Base-by-base conservation (phyloP, 2,888 invertebrate species). In the Megalurothrips usitatus region DNA sequence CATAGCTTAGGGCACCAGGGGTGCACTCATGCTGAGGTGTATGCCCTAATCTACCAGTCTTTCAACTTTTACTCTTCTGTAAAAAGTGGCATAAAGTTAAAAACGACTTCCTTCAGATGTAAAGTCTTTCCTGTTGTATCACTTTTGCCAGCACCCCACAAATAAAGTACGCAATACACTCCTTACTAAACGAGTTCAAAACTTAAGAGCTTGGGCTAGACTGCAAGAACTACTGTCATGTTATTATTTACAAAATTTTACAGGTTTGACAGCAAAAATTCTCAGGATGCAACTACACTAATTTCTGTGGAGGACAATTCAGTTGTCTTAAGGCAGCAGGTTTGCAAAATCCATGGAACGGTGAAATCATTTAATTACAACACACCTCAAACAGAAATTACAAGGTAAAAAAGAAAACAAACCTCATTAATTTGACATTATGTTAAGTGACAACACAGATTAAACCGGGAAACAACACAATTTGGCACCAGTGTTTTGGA, bases 231-330 rank as follows among this genome's bases (percentile, higher is more conserved):
- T 26, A 75, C 26, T 75, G 68, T 75, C 68, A 75, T 75, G 68
- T n/a, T 75, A 75, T 23, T 75, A 75, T 75, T 1, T 75, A 75
- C 68, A 75, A 75, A 75, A 75, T 75, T 75, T 26, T 75, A 75
- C 68, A 75, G 68, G 23, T 26, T 75, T 75, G 26, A 23, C 26
- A 75, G 68, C 68, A 75, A 26, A 26, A 10, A 10, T 75, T 26
- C 68, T 75, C 68, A 23, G 12, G 9, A 75, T 12, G 26, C 68
- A 75, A 75, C 68, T 75, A 75, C 12, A 23, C 26, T 75, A 75
- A 26, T 26, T 23, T 75, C 68, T 8, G 26, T 26, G 68, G 68
- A 75, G 68, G 23, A 26, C 58, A 58, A 19, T 19, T 19, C 58
- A 58, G 58, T 19, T 75, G 26, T 26, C 68, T 9, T 26, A 75